A percentile compares a stretch with the other conserved stretches of the same genome.
phyloP scores from a whole-genome alignment of 2,797 vertebrate species.

The Pogoniulus pusillus region DNA sequence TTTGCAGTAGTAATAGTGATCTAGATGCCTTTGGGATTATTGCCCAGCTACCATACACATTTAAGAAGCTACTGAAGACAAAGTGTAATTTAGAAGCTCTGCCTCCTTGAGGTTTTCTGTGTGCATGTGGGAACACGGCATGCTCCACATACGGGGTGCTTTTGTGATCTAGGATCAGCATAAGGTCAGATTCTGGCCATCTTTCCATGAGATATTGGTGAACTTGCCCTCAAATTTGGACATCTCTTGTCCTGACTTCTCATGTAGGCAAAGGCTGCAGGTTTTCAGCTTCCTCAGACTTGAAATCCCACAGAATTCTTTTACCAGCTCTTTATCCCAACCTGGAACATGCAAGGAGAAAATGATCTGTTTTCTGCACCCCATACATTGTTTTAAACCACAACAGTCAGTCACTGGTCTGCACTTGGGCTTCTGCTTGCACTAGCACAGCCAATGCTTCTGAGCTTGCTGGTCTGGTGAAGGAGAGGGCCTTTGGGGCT shows the following conservation, averaged over 20 bases:
- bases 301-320: not conserved
- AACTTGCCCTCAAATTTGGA: not conserved
- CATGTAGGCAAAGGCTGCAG: not conserved
- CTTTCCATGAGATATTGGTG: not conserved
- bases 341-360: not conserved
- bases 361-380: not conserved
- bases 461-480: not conserved
- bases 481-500: not conserved
- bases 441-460: not conserved
- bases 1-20: not conserved
- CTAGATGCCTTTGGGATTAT: not conserved
- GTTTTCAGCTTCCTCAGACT: not conserved
- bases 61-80: not conserved
- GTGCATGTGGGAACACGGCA: not conserved
- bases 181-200: not conserved
- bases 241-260: not conserved
- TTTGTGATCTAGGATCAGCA: not conserved
- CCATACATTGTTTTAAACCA: rapidly evolving
- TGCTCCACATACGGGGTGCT: not conserved
- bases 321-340: not conserved
- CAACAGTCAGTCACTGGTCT: not conserved
- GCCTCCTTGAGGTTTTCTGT: not conserved
- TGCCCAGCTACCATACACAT: not conserved
- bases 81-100: not conserved
- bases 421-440: not conserved